Base-by-base conservation (phyloP, 1,140 invertebrate species). In the Zaprionus inermis region DNA sequence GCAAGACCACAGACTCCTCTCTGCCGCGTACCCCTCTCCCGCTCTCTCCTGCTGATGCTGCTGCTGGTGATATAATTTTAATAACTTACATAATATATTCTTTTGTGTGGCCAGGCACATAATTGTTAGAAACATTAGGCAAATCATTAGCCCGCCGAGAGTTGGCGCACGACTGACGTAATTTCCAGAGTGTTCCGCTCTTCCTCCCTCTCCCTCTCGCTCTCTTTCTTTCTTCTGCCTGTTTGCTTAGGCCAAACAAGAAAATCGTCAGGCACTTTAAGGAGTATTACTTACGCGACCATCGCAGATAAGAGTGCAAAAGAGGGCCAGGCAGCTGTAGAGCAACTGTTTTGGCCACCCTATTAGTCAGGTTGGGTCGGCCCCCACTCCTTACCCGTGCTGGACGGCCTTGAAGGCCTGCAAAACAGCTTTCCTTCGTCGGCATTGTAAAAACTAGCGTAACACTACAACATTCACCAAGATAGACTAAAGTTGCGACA, bases 41-140 rank as follows among this genome's bases (percentile, higher is more conserved):
- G 60, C 38, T 18, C 28, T 2, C 36, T 18, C 16, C 18, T 57
- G 28, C 55, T 34, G 16, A 12, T 49, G 34, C 63, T 30, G 59
- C 74, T 78, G 79, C 79, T 86, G 82, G 82, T 86, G 82, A 88
- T 86, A 86, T 86, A 86, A 86, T 86, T 86, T 86, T 86, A 86
- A 86, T 86, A 86, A 86, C 82, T 86, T 86, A 86, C 82, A 86
- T 86, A 86, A 86, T 86, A 88, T 86, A 86, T 86, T 86, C 82
- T 88, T 86, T 86, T 86, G 82, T 86, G 83, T 76, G 83, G 58
- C 79, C 79, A 68, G 82, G 61, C 83, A 88, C 82, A 86, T 86
- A 86, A 86, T 86, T 86, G 82, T 86, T 86, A 86, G 83, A 86
- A 86, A 88, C 82, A 86, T 86, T 86, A 86, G 82, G 82, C 82